Conservation (phyloP, 1,140 invertebrate species). For the Saccostrea echinata region DNA sequence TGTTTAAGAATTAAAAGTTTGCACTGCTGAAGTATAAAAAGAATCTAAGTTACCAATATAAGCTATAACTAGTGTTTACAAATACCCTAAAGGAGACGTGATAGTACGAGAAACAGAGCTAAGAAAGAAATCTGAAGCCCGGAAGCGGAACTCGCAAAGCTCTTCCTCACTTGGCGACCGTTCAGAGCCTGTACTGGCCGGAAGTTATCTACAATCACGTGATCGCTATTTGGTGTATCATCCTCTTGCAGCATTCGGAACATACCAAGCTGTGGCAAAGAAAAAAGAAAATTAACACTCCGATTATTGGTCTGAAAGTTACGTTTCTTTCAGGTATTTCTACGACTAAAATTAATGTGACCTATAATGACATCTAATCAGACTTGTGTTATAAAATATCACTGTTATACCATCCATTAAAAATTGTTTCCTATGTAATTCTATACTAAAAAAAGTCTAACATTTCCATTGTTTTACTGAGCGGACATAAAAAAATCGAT, state of each 20-base stretch:
- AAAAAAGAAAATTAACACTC: background rate
- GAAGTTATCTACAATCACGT: conserved; percentile 25
- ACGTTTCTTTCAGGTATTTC: too few relatives aligned
- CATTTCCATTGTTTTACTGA: too few relatives aligned
- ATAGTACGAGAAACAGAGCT: background rate
- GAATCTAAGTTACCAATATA: too few relatives aligned
- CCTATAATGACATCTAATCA: too few relatives aligned
- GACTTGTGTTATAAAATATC: too few relatives aligned
- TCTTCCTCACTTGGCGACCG: background rate
- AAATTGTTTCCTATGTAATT: too few relatives aligned
- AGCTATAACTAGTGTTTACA: background rate
- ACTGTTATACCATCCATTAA: too few relatives aligned
- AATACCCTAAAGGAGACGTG: background rate
- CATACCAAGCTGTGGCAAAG: background rate
- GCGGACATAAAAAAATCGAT: too few relatives aligned
- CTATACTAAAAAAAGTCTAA: too few relatives aligned
- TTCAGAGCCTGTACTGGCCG: background rate
- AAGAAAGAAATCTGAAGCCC: background rate
- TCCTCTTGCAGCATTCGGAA: conserved; percentile 2
- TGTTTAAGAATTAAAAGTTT: too few relatives aligned
- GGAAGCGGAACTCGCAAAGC: background rate
- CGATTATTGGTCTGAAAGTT: background rate
- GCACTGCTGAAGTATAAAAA: too few relatives aligned
- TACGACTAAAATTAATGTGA: too few relatives aligned
- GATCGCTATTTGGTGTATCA: background rate